phyloP scores from a whole-genome alignment of 2,113 vertebrate genomes.

The Ascaphus truei region DNA sequence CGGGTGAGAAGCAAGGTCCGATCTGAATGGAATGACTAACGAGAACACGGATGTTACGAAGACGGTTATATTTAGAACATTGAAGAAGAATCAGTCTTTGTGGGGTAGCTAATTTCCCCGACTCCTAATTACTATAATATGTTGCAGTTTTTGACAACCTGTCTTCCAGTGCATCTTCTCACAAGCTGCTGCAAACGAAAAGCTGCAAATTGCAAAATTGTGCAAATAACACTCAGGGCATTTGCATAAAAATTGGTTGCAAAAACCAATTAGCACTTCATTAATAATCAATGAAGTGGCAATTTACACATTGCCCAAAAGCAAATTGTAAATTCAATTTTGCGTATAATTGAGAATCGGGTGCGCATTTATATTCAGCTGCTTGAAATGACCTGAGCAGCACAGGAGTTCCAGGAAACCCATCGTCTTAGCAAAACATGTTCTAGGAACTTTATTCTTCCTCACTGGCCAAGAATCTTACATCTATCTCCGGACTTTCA shows the following conservation, averaged over 20 bases:
- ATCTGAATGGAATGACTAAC: not conserved
- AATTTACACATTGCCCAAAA: conserved; percentile 71
- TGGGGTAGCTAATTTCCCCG: conserved; percentile 42
- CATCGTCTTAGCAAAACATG: not conserved
- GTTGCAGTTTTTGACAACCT: conserved; percentile 51
- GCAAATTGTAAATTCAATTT: conserved; percentile 65
- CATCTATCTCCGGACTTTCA: too few relatives aligned
- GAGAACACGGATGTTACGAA: not conserved
- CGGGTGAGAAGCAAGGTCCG: not conserved
- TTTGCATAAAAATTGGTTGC: conserved; percentile 66
- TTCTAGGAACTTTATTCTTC: too few relatives aligned
- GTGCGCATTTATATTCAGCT: conserved; percentile 45
- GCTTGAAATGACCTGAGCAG: conserved; percentile 41
- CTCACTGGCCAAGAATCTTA: too few relatives aligned
- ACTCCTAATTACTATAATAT: conserved; percentile 49
- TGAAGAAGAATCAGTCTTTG: not conserved
- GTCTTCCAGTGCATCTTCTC: conserved; percentile 48
- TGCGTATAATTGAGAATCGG: conserved; percentile 54
- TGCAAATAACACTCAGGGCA: conserved; percentile 58
- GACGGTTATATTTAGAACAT: conserved; percentile 24
- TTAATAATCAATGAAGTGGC: conserved; percentile 75
- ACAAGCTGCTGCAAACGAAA: conserved; percentile 49
- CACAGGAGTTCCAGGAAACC: not conserved
- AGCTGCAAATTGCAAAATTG: conserved; percentile 57
- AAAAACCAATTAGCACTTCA: conserved; percentile 74